Percentiles rank a stretch among this genome's conserved stretches.
These are phyloP conservation scores for Aplysia californica DNA, from an alignment of 1,140 invertebrate species.

Conservation along the genomic window DNA sequence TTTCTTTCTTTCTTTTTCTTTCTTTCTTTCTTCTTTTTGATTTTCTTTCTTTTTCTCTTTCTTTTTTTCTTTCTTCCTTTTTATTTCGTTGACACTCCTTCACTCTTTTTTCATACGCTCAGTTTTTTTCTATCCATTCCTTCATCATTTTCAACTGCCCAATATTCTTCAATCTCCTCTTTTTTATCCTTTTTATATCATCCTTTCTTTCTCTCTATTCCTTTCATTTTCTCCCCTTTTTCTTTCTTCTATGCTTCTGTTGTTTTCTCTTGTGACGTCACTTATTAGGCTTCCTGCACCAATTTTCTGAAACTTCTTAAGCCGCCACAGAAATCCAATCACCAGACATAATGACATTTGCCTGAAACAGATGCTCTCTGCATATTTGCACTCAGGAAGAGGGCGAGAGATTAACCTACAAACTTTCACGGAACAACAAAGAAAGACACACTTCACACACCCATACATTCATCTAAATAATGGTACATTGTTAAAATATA, in stretches of 20 bases:
- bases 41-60: slow-evolving; percentile 4
- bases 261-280: background rate
- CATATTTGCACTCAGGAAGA: too few relatives aligned
- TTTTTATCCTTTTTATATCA: background rate
- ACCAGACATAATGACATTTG: too few relatives aligned
- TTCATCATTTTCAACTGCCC: background rate
- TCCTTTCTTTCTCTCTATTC: slow-evolving; percentile 1
- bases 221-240: background rate
- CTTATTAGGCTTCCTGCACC: too few relatives aligned
- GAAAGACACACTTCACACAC: too few relatives aligned
- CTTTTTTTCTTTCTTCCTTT: background rate
- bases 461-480: too few relatives aligned
- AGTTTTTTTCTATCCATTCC: background rate
- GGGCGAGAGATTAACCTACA: too few relatives aligned
- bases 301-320: too few relatives aligned
- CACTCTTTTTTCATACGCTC: background rate
- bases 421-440: too few relatives aligned
- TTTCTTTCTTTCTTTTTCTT: background rate
- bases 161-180: background rate
- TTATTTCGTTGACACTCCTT: background rate
- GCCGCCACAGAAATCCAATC: too few relatives aligned
- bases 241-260: background rate
- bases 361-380: too few relatives aligned
- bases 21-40: background rate
- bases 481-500: too few relatives aligned